Base-by-base conservation (phyloP, 1,140 invertebrate species). In the Tetramorium simillimum region DNA sequence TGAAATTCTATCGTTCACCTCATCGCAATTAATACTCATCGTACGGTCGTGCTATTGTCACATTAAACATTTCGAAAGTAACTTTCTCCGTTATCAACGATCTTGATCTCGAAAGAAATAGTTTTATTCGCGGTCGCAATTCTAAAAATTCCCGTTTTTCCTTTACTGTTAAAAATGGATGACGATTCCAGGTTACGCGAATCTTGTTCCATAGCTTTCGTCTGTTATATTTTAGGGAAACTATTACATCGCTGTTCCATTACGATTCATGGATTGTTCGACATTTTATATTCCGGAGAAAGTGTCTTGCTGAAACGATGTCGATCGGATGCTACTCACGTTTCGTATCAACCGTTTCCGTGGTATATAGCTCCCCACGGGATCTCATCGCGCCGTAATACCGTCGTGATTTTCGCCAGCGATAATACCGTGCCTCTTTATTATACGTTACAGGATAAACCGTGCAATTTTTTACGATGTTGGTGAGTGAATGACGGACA, bases 301-400 rank as follows among this genome's bases (percentile, higher is more conserved):
- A 91, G 89, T 91, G 58, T 73, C 69, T 24, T n/a, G 69, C 12
- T 67, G 73, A 88, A 87, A 88, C 72, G 70, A 75, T 81, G 56
- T 53, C 62, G 18, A 76, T 84, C 51, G 18, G 51, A 93, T 92
- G 87, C 93, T 63, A 84, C 53, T 92, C 93, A 93, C 92, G 92
- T 93, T 72, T 90, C 28, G 51, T 37, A 86, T 46, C 56, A 82
- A 86, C 70, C 81, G 89, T 89, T 93, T 93, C 92, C 92, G 92
- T 63, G 24, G 88, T 93, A 93, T 93, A 93, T 92, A 93, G 91
- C 90, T 90, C 89, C 89, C 88, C 89, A 89, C 88, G 81, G 51
- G 56, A 16, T 63, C 18, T 76, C 51, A 63, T 77, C 37, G 63
- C 56, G 60, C 75, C 62, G 80, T 87, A 93, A 88, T 90, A 88